Evolutionary conservation across 2,888 invertebrate species (phyloP).

Genomic region (Acronicta aceris): DNA sequence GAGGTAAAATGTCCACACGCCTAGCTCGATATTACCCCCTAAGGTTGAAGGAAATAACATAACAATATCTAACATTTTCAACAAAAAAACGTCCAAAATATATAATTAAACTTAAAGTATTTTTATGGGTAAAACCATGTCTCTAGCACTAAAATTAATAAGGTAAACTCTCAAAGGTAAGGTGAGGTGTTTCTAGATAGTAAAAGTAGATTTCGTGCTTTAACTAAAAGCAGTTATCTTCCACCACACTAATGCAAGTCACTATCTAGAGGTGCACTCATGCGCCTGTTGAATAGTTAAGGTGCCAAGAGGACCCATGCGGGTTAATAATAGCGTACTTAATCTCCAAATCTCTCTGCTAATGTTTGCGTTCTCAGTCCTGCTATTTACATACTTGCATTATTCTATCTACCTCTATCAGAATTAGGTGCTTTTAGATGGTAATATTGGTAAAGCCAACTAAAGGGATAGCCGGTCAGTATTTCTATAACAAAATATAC

Average conservation of each 20-base stretch:
- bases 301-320: conserved; percentile 13
- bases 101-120: too few relatives aligned
- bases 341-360: conserved; percentile 20
- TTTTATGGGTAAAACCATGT: too few relatives aligned
- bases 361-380: conserved; percentile 32
- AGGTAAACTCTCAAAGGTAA: too few relatives aligned
- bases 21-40: too few relatives aligned
- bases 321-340: conserved; percentile 40
- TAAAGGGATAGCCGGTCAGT: not conserved
- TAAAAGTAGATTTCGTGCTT: too few relatives aligned
- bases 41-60: too few relatives aligned
- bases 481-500: too few relatives aligned
- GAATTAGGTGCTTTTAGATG: conserved; percentile 1
- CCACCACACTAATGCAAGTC: conserved; percentile 12
- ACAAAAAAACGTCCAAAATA: too few relatives aligned
- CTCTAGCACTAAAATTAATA: too few relatives aligned
- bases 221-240: not conserved
- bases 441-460: not conserved
- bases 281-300: conserved; percentile 38
- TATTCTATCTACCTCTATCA: conserved; percentile 15
- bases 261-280: conserved; percentile 27
- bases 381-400: conserved; percentile 14
- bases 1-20: too few relatives aligned
- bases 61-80: too few relatives aligned
- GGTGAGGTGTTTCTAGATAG: too few relatives aligned